phyloP scores from a whole-genome alignment of 2,888 invertebrate genomes.

The Cephus pygmeus region DNA sequence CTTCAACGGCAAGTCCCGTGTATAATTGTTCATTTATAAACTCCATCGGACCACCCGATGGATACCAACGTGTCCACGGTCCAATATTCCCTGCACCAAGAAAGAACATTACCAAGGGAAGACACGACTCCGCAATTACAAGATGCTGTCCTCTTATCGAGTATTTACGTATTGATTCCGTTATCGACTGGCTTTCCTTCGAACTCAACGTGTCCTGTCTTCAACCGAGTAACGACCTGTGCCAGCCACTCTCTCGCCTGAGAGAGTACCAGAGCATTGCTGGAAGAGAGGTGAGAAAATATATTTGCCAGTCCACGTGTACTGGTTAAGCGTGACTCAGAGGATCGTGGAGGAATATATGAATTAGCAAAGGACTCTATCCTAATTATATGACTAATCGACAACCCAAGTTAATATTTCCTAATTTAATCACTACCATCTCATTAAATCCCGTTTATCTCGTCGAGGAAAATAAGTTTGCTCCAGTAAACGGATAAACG shows the following conservation, averaged over 20 bases:
- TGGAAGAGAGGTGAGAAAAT: not conserved
- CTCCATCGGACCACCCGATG: not conserved
- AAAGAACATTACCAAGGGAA: conserved; percentile 37
- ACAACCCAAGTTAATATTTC: not conserved
- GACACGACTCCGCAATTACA: conserved; percentile 55
- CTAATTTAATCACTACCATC: not conserved
- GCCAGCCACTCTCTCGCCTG: not conserved
- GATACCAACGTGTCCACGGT: not conserved
- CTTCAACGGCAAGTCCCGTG: not conserved
- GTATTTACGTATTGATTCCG: conserved; percentile 47
- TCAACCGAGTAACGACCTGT: conserved; percentile 22
- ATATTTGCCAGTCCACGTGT: not conserved
- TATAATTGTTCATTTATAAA: not conserved
- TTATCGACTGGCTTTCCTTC: conserved; percentile 31
- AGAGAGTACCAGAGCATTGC: not conserved
- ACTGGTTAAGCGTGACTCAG: not conserved
- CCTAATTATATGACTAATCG: not conserved
- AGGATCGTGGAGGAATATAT: not conserved
- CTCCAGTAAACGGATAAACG: not conserved
- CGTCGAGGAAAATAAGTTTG: not conserved
- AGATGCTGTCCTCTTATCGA: conserved; percentile 43
- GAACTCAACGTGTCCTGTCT: conserved; percentile 20
- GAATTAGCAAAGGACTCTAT: not conserved
- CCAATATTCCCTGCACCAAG: conserved; percentile 29
- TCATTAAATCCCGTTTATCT: not conserved